These are phyloP conservation scores for Paramisgurnus dabryanus DNA, from an alignment of 2,113 vertebrate genomes.

Conservation along the genomic window DNA sequence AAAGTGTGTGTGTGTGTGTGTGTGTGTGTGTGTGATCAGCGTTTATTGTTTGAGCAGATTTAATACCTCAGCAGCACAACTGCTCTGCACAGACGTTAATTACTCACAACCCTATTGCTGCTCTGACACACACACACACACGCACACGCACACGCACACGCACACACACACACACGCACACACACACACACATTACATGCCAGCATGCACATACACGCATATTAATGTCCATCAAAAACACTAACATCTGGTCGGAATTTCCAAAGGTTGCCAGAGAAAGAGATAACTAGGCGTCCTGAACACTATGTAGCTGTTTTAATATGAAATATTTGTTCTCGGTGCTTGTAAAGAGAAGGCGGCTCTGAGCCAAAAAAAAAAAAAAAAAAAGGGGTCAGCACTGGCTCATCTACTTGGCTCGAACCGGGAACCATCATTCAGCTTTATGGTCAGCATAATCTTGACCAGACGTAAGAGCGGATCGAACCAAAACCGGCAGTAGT, in stretches of 20 bases:
- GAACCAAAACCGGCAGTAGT: too few relatives aligned
- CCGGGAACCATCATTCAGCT: too few relatives aligned
- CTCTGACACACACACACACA: slow-evolving; percentile 53
- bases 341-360: too few relatives aligned
- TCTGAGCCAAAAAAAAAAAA: too few relatives aligned
- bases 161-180: too few relatives aligned
- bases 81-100: slow-evolving; percentile 60
- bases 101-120: slow-evolving; percentile 64
- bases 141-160: too few relatives aligned
- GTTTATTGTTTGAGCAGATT: slow-evolving; percentile 69
- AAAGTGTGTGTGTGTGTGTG: slow-evolving; percentile 40
- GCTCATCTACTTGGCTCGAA: too few relatives aligned
- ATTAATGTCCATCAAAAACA: background rate
- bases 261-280: background rate
- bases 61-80: slow-evolving; percentile 64
- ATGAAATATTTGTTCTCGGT: background rate
- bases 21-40: background rate
- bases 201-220: background rate
- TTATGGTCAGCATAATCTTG: too few relatives aligned
- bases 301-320: background rate
- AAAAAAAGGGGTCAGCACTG: too few relatives aligned
- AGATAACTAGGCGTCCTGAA: background rate
- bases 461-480: too few relatives aligned
- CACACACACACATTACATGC: slow-evolving; percentile 48
- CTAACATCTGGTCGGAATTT: background rate